Percentiles rank a stretch among this genome's conserved stretches.
phyloP scores from a whole-genome alignment of 2,888 invertebrate species.

The Sericinus montela region DNA sequence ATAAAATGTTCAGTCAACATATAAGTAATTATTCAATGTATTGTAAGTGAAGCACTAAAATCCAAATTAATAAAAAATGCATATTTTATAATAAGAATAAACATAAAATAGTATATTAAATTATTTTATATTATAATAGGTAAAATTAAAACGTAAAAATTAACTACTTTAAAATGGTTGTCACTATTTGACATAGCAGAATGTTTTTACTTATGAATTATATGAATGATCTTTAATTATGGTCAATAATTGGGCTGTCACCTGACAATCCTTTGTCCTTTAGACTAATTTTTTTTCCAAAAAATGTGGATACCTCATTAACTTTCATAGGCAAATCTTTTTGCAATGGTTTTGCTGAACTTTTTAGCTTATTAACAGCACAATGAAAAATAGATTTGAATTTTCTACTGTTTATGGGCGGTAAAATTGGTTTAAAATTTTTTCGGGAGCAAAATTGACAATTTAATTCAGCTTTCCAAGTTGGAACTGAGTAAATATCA shows the following conservation, averaged over 20 bases:
- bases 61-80: no score
- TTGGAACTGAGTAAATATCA: slow-evolving; percentile 57
- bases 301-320: slow-evolving; percentile 40
- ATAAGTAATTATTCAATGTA: no score
- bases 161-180: no score
- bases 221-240: background rate
- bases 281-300: slow-evolving; percentile 35
- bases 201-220: no score
- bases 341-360: slow-evolving; percentile 31
- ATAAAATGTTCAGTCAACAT: no score
- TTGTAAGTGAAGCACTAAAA: no score
- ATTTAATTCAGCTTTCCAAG: slow-evolving; percentile 50
- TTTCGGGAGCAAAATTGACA: slow-evolving; percentile 36
- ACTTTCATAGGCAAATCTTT: slow-evolving; percentile 36
- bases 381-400: slow-evolving; percentile 35
- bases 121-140: no score
- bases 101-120: no score
- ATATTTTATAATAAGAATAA: no score
- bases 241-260: slow-evolving; percentile 19
- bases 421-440: slow-evolving; percentile 1
- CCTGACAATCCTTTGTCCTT: slow-evolving; percentile 38
- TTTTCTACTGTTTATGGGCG: slow-evolving; percentile 25
- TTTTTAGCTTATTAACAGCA: slow-evolving; percentile 40
- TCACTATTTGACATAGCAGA: no score
- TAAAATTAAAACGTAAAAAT: no score